Base-by-base conservation (phyloP, 2,888 invertebrate genomes). In the Andrena dorsata region DNA sequence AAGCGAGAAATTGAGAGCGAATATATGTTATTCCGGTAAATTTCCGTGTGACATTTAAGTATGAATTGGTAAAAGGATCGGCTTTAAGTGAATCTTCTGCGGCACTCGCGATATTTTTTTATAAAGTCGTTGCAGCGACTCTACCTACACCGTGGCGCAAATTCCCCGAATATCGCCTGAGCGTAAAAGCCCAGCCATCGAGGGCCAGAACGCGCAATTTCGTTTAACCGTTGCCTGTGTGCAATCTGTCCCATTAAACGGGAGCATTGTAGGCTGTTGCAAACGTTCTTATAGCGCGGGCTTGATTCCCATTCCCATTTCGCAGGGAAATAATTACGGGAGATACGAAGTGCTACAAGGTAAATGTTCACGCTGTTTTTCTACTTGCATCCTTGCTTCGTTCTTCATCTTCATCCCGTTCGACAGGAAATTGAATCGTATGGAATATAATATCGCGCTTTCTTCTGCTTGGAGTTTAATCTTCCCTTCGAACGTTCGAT, bases 191-290 rank as follows among this genome's bases (percentile, higher is more conserved):
- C 13, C 6, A 0, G 51, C 8, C 2, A 41, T 70, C 47, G 30
- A 13, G 51, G 30, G 10, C 1, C 10, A 41, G 58, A 64, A 41
- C 16, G 23, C 8, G 58, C 70, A 76, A 30, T 80, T 71, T 47
- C 78, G 61, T 49, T 77, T 77, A 65, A 77, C 51, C 16, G 71
- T 30, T 51, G 26, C 47, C 30, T 35, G 58, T 28, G n/a, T 30
- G 56, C 49, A 30, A 69, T 69, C 49, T 51, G n/a, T 28, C 26
- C 47, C 76, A 35, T 79, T 61, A 56, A n/a, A 53, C 1, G 16
- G n/a, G 5, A 16, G 23, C 23, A 28, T 41, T 28, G 28, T 26
- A 49, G 41, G 76, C 66, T 60, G 53, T 53, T 10, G 20, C 16
- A 56, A 41, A 53, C 13, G 5, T 26, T 53, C 56, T 56, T n/a